Evolutionary conservation across 2,797 vertebrate species (phyloP).

Genomic region (Tauraco hartlaubi): DNA sequence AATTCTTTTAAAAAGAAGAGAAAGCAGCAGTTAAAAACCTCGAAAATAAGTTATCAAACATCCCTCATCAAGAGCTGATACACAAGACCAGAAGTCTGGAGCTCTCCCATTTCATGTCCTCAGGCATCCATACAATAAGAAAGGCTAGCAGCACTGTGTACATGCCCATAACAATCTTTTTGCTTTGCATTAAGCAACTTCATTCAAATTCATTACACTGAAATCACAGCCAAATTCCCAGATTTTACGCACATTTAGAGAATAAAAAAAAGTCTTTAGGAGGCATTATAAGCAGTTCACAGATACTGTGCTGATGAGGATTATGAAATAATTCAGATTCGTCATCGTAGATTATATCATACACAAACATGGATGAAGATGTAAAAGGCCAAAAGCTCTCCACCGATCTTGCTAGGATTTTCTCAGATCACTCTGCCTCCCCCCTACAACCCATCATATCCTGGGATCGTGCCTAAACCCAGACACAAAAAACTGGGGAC

Average conservation of each 20-base stretch:
- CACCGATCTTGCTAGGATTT: neutral
- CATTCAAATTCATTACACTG: neutral
- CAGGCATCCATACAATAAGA: neutral
- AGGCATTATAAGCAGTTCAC: neutral
- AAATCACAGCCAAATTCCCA: conserved; percentile 17
- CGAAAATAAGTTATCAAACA: neutral
- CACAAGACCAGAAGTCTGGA: neutral
- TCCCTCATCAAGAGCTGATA: neutral
- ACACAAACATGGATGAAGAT: neutral
- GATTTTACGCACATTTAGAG: conserved; percentile 4
- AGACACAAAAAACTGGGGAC: neutral
- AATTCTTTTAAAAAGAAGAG: neutral
- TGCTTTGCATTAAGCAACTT: neutral
- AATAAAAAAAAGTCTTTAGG: neutral
- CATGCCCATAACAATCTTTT: neutral
- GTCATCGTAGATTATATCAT: neutral
- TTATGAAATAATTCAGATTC: neutral
- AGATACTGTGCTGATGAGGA: neutral
- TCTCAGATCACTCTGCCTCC: neutral
- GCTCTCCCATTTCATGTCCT: neutral
- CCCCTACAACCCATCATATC: neutral
- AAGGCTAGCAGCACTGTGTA: neutral
- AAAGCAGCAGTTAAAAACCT: neutral
- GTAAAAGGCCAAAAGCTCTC: neutral
- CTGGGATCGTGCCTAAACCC: neutral